A percentile compares a stretch with the other conserved stretches of the same genome.
phyloP scores from a whole-genome alignment of 2,888 invertebrate genomes.

The Drosophila anomelani region DNA sequence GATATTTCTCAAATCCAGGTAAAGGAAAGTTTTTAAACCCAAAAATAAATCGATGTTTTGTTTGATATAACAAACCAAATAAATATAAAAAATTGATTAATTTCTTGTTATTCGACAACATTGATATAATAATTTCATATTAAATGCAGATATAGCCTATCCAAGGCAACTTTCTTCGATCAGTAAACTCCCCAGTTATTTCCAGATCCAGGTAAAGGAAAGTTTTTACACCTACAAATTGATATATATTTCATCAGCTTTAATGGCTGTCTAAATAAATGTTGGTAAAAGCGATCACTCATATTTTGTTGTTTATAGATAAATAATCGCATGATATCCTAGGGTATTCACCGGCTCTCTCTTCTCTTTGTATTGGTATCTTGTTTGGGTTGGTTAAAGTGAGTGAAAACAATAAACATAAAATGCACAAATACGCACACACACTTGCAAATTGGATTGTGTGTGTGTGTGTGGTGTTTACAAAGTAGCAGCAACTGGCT shows the following conservation, averaged over 20 bases:
- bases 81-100: no score
- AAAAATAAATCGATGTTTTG: no score
- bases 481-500: constrained; percentile 58
- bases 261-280: constrained; percentile 1
- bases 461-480: constrained; percentile 29
- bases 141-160: no score
- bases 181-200: no score
- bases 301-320: background rate
- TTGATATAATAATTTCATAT: no score
- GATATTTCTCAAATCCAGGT: background rate
- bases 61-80: no score
- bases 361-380: constrained; percentile 4
- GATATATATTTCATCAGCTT: background rate
- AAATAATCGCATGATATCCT: background rate
- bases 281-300: constrained; percentile 4
- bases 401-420: constrained; percentile 69
- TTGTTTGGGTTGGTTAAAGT: constrained; percentile 33
- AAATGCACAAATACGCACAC: constrained; percentile 56
- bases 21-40: background rate
- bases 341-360: constrained; percentile 10
- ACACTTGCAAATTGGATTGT: constrained; percentile 16
- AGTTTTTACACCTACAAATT: background rate
- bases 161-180: no score
- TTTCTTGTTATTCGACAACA: no score
- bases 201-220: background rate